Evolutionary conservation across 1,140 invertebrate species (phyloP).

Genomic region (Cherax quadricarinatus): DNA sequence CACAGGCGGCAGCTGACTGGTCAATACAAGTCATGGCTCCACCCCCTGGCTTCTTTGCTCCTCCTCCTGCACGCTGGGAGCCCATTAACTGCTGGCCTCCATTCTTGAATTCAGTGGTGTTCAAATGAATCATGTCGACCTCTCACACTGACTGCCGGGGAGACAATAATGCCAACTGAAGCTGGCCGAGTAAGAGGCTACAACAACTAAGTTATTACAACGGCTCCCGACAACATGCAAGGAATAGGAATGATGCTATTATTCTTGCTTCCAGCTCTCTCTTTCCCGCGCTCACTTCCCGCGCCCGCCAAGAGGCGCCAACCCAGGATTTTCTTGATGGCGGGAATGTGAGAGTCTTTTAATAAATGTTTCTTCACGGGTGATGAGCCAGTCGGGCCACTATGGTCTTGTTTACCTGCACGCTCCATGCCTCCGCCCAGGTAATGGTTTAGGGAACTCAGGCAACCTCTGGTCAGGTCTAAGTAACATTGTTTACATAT

Average conservation of each 20-base stretch:
- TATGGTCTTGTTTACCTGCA: slow-evolving; percentile 9
- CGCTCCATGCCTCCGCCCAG: neutral
- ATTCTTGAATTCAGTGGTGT: slow-evolving; percentile 67
- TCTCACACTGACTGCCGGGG: slow-evolving; percentile 51
- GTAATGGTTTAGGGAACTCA: neutral
- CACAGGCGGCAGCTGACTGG: neutral
- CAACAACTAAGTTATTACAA: slow-evolving; percentile 65
- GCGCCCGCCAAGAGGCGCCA: neutral
- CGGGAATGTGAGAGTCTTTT: slow-evolving; percentile 30
- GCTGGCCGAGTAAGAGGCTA: slow-evolving; percentile 59
- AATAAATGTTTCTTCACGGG: neutral
- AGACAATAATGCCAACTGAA: slow-evolving; percentile 58
- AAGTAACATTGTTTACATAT: neutral
- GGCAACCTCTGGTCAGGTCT: neutral
- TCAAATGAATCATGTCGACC: slow-evolving; percentile 67
- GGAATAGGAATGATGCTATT: slow-evolving; percentile 57
- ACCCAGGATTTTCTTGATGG: slow-evolving; percentile 42
- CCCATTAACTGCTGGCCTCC: slow-evolving; percentile 60
- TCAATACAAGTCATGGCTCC: neutral
- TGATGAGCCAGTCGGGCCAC: neutral
- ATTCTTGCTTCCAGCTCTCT: slow-evolving; percentile 10
- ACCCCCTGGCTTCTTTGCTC: slow-evolving; percentile 5
- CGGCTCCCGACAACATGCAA: slow-evolving; percentile 21
- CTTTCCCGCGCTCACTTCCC: neutral
- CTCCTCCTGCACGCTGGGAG: slow-evolving; percentile 14